phyloP scores from a whole-genome alignment of 1,140 invertebrate genomes.

The Drosophila ananassae region DNA sequence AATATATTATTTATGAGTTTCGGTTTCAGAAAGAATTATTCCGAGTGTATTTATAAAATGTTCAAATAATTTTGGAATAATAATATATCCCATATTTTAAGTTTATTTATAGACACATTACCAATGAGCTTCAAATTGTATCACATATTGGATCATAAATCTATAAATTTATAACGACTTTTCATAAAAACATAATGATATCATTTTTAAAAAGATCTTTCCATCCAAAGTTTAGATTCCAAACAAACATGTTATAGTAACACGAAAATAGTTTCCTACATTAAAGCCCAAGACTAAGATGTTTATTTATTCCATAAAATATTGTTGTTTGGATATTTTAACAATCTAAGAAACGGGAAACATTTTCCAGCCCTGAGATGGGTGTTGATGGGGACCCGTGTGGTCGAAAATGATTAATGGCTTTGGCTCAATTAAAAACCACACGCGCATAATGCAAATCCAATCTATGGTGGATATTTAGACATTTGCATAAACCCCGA shows the following conservation, averaged over 20 bases:
- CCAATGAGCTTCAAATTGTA: neutral
- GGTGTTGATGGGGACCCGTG: slow-evolving; percentile 38
- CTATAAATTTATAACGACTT: neutral
- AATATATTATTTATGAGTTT: no score
- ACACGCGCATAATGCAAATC: slow-evolving; percentile 59
- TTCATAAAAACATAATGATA: slow-evolving; percentile 12
- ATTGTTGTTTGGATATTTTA: slow-evolving; percentile 40
- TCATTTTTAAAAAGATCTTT: slow-evolving; percentile 20
- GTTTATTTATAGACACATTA: no score
- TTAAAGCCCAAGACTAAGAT: neutral
- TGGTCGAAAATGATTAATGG: slow-evolving; percentile 66
- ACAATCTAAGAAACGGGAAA: slow-evolving; percentile 15
- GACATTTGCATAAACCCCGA: slow-evolving; percentile 15
- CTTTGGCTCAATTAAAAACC: slow-evolving; percentile 69
- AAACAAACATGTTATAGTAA: neutral
- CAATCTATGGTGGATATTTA: slow-evolving; percentile 18
- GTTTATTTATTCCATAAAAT: slow-evolving; percentile 32
- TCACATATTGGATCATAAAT: neutral
- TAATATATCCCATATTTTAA: no score
- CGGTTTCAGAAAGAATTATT: no score
- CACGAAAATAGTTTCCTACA: slow-evolving; percentile 3
- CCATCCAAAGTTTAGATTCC: neutral
- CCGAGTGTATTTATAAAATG: no score
- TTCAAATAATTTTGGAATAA: no score
- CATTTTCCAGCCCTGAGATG: slow-evolving; percentile 32